Conservation (phyloP, 64 coral and sea anemone genomes). For the Stichodactyla helianthus region DNA sequence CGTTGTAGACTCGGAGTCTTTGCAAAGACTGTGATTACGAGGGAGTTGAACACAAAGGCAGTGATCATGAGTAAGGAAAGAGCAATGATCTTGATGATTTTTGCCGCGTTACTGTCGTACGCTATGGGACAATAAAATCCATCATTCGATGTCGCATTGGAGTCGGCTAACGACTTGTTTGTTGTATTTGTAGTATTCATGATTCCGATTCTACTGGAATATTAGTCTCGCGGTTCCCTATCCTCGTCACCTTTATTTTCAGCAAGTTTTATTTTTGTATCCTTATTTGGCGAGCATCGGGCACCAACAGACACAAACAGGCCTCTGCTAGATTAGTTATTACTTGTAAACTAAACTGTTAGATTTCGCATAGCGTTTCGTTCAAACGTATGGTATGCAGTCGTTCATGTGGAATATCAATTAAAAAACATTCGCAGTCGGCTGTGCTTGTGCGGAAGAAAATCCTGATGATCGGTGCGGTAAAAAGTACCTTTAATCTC, state of each 20-base stretch:
- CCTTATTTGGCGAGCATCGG: not conserved
- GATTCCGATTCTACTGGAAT: not conserved
- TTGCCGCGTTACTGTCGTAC: not conserved
- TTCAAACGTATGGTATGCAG: not conserved
- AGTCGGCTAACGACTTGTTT: not conserved
- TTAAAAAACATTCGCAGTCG: not conserved
- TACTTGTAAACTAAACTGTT: not conserved
- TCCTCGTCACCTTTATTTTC: not conserved
- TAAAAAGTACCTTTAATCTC: not conserved
- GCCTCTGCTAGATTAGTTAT: not conserved
- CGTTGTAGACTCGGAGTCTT: slow-evolving; percentile 8
- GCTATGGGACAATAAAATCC: not conserved
- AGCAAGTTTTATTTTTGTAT: not conserved
- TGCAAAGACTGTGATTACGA: slow-evolving; percentile 17
- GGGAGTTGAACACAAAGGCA: slow-evolving; percentile 5
- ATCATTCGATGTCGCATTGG: not conserved
- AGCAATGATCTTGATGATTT: not conserved
- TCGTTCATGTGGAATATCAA: not conserved
- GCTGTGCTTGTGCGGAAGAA: not conserved
- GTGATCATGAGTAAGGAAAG: not conserved
- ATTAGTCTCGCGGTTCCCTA: too few relatives aligned
- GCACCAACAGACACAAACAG: not conserved
- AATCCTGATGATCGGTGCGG: not conserved
- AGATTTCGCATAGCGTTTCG: not conserved
- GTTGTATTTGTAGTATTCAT: not conserved